These are phyloP conservation scores for Ditula angustiorana DNA, from an alignment of 2,888 invertebrate species.

Conservation along the genomic window DNA sequence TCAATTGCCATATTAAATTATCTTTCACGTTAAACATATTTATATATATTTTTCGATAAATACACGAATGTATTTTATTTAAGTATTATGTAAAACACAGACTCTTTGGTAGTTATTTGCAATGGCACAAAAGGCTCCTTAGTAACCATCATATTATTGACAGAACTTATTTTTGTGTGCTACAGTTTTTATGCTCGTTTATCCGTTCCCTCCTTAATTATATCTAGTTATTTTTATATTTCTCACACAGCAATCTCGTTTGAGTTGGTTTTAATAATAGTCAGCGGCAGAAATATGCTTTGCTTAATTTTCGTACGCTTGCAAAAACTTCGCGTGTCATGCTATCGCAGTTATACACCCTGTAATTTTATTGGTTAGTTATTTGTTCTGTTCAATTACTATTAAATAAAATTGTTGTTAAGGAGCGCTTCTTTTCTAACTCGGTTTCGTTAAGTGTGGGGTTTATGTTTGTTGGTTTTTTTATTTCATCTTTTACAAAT, in stretches of 20 bases:
- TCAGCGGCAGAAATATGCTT: neutral
- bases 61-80: too few species aligned
- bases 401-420: conserved; percentile 3
- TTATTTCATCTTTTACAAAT: neutral
- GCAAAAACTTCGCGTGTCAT: conserved; percentile 18
- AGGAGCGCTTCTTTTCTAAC: neutral
- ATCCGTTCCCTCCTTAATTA: too few species aligned
- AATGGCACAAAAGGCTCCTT: too few species aligned
- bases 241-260: neutral
- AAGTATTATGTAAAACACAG: too few species aligned
- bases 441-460: neutral
- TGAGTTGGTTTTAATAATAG: conserved; percentile 4
- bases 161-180: too few species aligned
- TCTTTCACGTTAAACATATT: too few species aligned
- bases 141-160: too few species aligned
- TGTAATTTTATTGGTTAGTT: conserved; percentile 14
- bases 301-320: neutral
- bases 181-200: too few species aligned
- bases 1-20: too few species aligned
- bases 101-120: too few species aligned
- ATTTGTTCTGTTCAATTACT: conserved; percentile 13
- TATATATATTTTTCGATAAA: too few species aligned
- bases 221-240: neutral
- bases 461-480: neutral
- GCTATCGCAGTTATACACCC: conserved; percentile 1